Percentiles rank a stretch among this genome's conserved stretches.
These are phyloP conservation scores for Meloidogyne exigua DNA, from an alignment of 1,140 invertebrate genomes.

Conservation along the genomic window DNA sequence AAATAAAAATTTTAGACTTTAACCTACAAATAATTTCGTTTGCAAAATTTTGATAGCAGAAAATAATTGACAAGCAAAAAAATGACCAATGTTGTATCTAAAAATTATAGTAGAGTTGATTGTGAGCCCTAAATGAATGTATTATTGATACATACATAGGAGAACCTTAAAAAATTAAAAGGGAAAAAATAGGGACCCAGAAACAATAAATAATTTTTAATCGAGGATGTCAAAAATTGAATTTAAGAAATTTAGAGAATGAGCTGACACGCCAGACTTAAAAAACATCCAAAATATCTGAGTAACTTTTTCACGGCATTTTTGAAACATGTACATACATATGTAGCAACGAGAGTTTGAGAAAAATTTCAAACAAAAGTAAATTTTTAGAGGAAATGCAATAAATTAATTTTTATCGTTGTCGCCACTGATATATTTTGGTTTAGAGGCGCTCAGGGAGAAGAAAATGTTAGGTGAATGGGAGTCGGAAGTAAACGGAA, in stretches of 20 bases:
- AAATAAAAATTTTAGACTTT: background rate
- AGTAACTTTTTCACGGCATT: too few relatives aligned
- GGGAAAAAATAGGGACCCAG: too few relatives aligned
- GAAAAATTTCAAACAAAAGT: background rate
- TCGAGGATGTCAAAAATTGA: too few relatives aligned
- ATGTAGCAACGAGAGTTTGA: background rate
- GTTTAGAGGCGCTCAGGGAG: background rate
- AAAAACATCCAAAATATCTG: background rate
- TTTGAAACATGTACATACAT: too few relatives aligned
- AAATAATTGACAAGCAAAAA: conserved; percentile 1
- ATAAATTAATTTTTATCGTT: background rate
- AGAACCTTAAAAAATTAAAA: too few relatives aligned
- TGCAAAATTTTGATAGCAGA: background rate
- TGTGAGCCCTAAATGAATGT: too few relatives aligned
- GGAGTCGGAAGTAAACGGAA: background rate
- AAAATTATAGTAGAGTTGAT: too few relatives aligned
- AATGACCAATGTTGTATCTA: background rate
- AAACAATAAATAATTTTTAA: too few relatives aligned
- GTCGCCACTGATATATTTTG: background rate
- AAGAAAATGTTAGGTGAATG: background rate
- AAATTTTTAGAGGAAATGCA: background rate
- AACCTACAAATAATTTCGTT: background rate
- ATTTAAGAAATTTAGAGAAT: too few relatives aligned
- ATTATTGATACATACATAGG: too few relatives aligned
- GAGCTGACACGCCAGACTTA: too few relatives aligned